These are phyloP conservation scores for Athene noctua DNA, from an alignment of 2,113 vertebrate genomes.

Conservation along the genomic window DNA sequence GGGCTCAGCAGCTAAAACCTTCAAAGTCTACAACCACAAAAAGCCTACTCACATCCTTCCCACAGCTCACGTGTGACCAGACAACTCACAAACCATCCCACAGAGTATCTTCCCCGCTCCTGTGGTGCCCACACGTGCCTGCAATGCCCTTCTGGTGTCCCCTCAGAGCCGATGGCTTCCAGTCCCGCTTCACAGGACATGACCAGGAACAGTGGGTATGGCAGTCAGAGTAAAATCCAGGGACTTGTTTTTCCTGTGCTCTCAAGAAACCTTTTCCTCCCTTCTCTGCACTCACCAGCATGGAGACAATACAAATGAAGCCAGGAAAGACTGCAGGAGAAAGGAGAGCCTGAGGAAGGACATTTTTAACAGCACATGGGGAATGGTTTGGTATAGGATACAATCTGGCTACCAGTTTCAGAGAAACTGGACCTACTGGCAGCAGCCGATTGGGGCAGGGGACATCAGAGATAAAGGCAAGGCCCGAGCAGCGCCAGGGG, in stretches of 20 bases:
- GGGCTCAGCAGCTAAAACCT: background rate
- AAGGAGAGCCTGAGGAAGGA: background rate
- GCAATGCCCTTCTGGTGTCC: background rate
- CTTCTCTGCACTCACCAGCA: background rate
- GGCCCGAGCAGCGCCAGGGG: background rate
- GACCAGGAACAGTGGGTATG: fast-evolving
- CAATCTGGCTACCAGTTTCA: background rate
- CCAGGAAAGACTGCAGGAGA: background rate
- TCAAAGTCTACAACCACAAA: background rate
- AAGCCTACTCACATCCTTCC: background rate
- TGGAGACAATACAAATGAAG: background rate
- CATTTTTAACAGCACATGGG: background rate
- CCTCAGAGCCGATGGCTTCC: background rate
- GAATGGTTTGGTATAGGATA: background rate
- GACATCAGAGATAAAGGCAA: background rate
- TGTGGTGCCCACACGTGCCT: fast-evolving
- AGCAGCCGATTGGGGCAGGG: fast-evolving
- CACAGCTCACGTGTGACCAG: fast-evolving
- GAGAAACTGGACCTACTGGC: background rate
- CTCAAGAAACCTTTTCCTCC: background rate
- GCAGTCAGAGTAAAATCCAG: background rate
- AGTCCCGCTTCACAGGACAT: background rate
- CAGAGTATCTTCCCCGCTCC: background rate
- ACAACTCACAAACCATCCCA: background rate
- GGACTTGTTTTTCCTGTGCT: background rate